Conservation (phyloP, 2,888 invertebrate genomes). For the Caenorhabditis plicata region DNA sequence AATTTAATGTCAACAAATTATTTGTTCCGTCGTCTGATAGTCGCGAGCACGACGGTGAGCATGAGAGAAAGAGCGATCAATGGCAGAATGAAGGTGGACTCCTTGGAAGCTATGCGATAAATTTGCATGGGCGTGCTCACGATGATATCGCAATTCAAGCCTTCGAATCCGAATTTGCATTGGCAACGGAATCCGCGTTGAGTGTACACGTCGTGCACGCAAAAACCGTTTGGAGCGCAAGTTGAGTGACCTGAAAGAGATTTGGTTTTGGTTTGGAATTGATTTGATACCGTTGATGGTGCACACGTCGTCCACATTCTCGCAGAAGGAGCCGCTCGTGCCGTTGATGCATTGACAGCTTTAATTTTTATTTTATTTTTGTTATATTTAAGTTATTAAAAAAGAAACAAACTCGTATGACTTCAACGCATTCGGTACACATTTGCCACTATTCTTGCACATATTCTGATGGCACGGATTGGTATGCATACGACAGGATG, state of each 20-base stretch:
- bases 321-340: constrained; percentile 37
- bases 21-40: no score
- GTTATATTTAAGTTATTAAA: neutral
- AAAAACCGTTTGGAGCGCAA: constrained; percentile 16
- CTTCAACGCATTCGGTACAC: constrained; percentile 4
- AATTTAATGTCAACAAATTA: no score
- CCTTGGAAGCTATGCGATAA: no score
- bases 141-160: constrained; percentile 26
- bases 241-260: constrained; percentile 11
- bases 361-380: constrained; percentile 3
- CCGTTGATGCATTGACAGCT: constrained; percentile 40
- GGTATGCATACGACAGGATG: constrained; percentile 12
- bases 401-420: constrained; percentile 15
- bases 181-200: constrained; percentile 25
- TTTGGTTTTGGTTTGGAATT: neutral
- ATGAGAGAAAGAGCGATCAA: neutral
- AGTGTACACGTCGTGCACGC: constrained; percentile 22
- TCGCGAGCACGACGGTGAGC: neutral
- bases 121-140: no score
- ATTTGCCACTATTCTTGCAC: constrained; percentile 26
- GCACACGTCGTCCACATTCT: constrained; percentile 31
- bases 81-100: constrained; percentile 3
- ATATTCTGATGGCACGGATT: constrained; percentile 27
- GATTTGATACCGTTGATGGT: constrained; percentile 24
- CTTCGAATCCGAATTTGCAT: constrained; percentile 11